Evolutionary conservation across 1,140 invertebrate genomes (phyloP).

Genomic region (Charaxes varanes): DNA sequence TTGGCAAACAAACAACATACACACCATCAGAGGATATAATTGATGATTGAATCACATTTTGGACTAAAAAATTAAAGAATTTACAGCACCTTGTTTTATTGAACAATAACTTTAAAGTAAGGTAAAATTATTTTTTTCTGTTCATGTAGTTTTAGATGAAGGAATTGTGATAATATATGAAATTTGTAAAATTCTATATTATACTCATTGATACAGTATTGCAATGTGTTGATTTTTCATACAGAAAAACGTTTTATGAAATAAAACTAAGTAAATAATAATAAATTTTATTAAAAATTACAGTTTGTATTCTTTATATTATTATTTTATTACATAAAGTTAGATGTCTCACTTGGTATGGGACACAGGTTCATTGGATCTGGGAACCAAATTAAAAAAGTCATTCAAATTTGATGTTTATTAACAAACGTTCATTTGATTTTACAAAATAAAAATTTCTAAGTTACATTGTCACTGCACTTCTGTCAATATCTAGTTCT

Average conservation of each 20-base stretch:
- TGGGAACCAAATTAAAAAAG: constrained; percentile 51
- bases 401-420: constrained; percentile 46
- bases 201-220: no score
- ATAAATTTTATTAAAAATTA: constrained; percentile 6
- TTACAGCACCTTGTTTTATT: no score
- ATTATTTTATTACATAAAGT: constrained; percentile 8
- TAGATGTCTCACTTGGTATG: constrained; percentile 30
- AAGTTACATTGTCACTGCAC: constrained; percentile 49
- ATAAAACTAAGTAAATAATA: constrained; percentile 12
- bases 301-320: not conserved
- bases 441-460: constrained; percentile 40
- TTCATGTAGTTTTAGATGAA: no score
- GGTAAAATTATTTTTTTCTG: no score
- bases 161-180: no score
- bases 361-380: constrained; percentile 53
- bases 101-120: no score
- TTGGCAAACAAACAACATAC: constrained; percentile 20
- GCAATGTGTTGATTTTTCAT: no score
- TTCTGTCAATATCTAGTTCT: constrained; percentile 36
- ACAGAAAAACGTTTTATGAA: no score
- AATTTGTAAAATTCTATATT: no score
- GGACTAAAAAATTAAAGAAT: no score
- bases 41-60: no score
- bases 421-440: constrained; percentile 42
- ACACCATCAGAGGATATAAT: no score